Conservation (phyloP, 2,797 vertebrate species). For the Gobionotothen gibberifrons region DNA sequence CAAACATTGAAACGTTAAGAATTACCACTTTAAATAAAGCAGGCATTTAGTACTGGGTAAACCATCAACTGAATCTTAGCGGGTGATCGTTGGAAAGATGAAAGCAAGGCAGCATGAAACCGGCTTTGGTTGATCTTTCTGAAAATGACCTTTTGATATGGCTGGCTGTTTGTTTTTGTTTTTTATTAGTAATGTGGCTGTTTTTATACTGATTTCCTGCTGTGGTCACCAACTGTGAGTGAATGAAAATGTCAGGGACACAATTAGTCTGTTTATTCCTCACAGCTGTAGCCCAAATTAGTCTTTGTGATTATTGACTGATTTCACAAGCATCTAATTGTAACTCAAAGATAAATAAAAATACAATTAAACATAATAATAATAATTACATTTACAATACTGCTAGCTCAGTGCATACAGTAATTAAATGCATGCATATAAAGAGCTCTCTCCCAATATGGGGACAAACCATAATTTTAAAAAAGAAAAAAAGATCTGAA, state of each 20-base stretch:
- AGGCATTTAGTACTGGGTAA: not conserved
- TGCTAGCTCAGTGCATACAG: not conserved
- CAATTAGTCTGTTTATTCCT: not conserved
- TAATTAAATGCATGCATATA: not conserved
- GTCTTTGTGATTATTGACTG: not conserved
- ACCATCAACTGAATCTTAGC: not conserved
- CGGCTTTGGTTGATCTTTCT: too few relatives aligned
- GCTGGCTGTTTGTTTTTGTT: not conserved
- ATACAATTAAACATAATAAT: not conserved
- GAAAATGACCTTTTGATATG: not conserved
- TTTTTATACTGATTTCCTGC: not conserved
- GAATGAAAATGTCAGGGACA: constrained; percentile 7
- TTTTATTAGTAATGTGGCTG: not conserved
- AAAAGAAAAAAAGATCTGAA: not conserved
- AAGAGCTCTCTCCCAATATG: not conserved
- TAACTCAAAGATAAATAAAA: not conserved
- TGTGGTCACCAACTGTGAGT: not conserved
- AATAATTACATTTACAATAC: not conserved
- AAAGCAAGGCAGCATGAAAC: too few relatives aligned
- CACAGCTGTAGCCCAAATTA: not conserved
- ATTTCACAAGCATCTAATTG: too few relatives aligned
- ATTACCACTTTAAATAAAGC: not conserved
- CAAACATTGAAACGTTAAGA: too few relatives aligned
- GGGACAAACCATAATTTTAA: not conserved
- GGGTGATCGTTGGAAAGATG: not conserved